Percentiles rank a stretch among this genome's conserved stretches.
phyloP scores from a whole-genome alignment of 2,888 invertebrate species.

The Cephus runcator region DNA sequence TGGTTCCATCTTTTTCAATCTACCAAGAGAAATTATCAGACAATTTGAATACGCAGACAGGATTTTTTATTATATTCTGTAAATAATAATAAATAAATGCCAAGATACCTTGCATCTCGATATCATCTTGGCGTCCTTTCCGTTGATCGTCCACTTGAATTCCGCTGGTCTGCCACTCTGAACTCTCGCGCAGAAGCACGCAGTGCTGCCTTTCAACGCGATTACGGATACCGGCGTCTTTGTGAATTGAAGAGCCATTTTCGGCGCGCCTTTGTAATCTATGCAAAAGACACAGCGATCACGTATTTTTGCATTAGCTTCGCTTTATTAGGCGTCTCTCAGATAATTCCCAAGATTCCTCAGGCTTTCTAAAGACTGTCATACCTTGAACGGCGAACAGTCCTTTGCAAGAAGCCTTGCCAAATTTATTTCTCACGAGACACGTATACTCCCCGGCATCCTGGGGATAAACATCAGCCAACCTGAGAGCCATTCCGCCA shows the following conservation, averaged over 20 bases:
- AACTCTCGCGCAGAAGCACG: conserved; percentile 70
- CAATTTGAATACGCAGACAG: neutral
- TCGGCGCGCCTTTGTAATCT: conserved; percentile 47
- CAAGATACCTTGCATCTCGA: conserved; percentile 54
- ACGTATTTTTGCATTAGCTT: too few species aligned
- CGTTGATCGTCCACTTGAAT: conserved; percentile 71
- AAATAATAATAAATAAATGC: conserved; percentile 7
- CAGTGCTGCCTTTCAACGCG: conserved; percentile 66
- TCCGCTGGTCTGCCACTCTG: conserved; percentile 64
- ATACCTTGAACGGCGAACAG: conserved; percentile 67
- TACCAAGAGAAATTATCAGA: conserved; percentile 34
- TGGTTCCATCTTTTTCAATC: conserved; percentile 68
- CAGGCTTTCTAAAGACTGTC: neutral
- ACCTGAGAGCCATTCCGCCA: conserved; percentile 69
- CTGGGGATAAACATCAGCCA: conserved; percentile 72
- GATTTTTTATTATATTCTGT: neutral
- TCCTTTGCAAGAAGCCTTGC: conserved; percentile 70
- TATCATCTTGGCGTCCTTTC: conserved; percentile 61
- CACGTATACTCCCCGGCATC: conserved; percentile 78
- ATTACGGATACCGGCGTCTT: conserved; percentile 70
- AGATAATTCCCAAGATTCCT: too few species aligned
- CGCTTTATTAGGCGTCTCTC: too few species aligned
- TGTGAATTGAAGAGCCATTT: conserved; percentile 64
- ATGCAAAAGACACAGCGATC: too few species aligned
- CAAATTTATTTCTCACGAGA: conserved; percentile 72